Evolutionary conservation across 2,888 invertebrate species (phyloP).

Genomic region (Pasiphila rectangulata): DNA sequence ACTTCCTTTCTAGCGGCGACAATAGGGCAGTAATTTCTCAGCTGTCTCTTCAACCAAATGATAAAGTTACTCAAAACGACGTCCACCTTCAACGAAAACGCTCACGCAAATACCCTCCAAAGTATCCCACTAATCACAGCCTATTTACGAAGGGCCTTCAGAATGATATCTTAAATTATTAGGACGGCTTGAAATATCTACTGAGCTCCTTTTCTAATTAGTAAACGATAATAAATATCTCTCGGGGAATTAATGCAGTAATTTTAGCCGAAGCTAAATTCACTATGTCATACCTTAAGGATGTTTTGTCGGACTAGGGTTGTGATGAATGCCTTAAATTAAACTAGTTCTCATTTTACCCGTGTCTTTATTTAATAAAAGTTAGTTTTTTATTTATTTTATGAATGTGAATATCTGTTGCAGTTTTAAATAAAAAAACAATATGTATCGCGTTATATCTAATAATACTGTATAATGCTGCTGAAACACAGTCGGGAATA

Average conservation of each 20-base stretch:
- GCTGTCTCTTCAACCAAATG: too few species aligned
- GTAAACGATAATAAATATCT: slow-evolving; percentile 51
- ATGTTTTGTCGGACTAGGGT: slow-evolving; percentile 21
- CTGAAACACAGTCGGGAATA: too few species aligned
- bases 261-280: slow-evolving; percentile 45
- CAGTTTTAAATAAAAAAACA: too few species aligned
- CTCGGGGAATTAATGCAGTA: slow-evolving; percentile 50
- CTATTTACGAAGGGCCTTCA: slow-evolving; percentile 19
- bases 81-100: neutral
- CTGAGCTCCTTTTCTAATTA: slow-evolving; percentile 42
- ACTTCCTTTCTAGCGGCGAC: too few species aligned
- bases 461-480: too few species aligned
- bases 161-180: slow-evolving; percentile 25
- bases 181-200: slow-evolving; percentile 30
- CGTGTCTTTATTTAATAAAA: too few species aligned
- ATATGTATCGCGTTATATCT: too few species aligned
- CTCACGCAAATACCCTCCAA: slow-evolving; percentile 1
- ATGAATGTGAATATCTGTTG: too few species aligned
- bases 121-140: slow-evolving; percentile 19
- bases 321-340: slow-evolving; percentile 3
- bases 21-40: too few species aligned
- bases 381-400: too few species aligned
- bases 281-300: slow-evolving; percentile 44
- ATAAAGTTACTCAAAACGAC: neutral
- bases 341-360: neutral